Evolutionary conservation across 2,888 invertebrate species (phyloP).

Genomic region (Harpagoxenus sublaevis): DNA sequence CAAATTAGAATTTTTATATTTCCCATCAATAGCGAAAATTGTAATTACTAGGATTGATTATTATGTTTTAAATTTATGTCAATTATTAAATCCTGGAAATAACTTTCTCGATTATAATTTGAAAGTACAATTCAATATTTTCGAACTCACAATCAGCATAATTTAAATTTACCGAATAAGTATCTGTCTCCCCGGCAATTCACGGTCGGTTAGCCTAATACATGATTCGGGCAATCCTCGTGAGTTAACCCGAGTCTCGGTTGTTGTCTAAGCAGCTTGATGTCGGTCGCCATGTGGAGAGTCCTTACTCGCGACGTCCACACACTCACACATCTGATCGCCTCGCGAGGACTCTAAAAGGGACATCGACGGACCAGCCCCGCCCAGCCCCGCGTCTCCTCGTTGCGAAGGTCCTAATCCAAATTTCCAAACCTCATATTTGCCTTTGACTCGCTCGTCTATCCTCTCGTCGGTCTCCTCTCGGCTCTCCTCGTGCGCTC

Average conservation of each 20-base stretch:
- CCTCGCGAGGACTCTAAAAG: conserved; percentile 51
- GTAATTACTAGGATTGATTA: neutral
- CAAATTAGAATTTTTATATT: neutral
- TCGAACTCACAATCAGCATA: neutral
- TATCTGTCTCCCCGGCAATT: neutral
- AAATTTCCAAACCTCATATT: conserved; percentile 80
- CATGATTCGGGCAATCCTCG: conserved; percentile 19
- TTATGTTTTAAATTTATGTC: neutral
- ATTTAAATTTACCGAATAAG: neutral
- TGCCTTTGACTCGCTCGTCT: conserved; percentile 76
- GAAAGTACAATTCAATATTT: neutral
- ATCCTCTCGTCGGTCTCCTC: conserved; percentile 25
- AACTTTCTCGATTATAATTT: neutral
- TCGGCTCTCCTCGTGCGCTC: conserved; percentile 16
- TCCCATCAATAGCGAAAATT: neutral
- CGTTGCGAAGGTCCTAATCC: conserved; percentile 74
- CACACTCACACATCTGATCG: conserved; percentile 25
- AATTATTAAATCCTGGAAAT: neutral
- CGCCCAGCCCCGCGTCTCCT: neutral
- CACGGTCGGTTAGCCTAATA: neutral
- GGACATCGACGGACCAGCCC: conserved; percentile 49
- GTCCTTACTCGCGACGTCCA: conserved; percentile 58
- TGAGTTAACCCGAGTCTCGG: conserved; percentile 32
- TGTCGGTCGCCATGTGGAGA: conserved; percentile 56
- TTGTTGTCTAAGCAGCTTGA: conserved; percentile 78